Conservation (phyloP, 2,113 vertebrate genomes). For the Corynorhinus townsendii region DNA sequence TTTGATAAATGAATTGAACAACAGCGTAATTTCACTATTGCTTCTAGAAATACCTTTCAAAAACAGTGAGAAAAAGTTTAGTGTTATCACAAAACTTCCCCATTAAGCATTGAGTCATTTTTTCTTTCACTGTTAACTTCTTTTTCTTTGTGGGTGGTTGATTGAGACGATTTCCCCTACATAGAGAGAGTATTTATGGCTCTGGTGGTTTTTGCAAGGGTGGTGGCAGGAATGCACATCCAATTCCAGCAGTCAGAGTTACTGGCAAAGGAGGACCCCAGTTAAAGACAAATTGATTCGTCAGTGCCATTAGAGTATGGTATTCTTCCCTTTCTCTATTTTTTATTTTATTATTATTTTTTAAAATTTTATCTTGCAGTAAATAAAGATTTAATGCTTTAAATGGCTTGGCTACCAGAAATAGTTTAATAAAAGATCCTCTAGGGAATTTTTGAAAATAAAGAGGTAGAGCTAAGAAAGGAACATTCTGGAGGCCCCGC, state of each 20-base stretch:
- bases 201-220: background rate
- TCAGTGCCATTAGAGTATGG: background rate
- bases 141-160: conserved; percentile 31
- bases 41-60: conserved; percentile 46
- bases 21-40: background rate
- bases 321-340: background rate
- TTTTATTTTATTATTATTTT: background rate
- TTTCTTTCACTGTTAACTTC: background rate
- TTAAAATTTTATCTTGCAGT: background rate
- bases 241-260: background rate
- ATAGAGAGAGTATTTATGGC: conserved; percentile 18
- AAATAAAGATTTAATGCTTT: background rate
- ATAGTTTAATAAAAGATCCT: background rate
- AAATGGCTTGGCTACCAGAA: background rate
- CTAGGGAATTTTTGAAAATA: background rate
- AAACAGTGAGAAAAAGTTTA: conserved; percentile 16
- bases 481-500: too few species aligned
- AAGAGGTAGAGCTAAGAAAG: background rate
- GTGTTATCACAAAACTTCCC: conserved; percentile 38
- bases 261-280: background rate
- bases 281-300: background rate
- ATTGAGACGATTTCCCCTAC: conserved; percentile 23
- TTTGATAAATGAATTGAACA: conserved; percentile 73
- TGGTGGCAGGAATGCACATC: background rate
- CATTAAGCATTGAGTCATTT: background rate